Base-by-base conservation (phyloP, 2,888 invertebrate genomes). In the Ditula angustiorana region DNA sequence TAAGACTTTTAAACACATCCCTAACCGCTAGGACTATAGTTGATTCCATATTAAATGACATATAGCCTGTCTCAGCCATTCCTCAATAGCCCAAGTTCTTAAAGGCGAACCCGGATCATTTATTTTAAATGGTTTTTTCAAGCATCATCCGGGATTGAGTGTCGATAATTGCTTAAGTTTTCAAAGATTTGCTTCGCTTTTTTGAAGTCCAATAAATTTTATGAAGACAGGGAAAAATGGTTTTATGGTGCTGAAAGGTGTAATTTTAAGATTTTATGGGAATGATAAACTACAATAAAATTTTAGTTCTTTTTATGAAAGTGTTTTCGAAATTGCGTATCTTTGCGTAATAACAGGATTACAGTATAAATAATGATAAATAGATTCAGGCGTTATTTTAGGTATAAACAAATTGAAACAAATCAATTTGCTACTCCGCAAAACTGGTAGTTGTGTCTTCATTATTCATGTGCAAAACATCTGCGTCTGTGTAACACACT, bases 151-250 rank as follows among this genome's bases (percentile, higher is more conserved):
- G 23, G 58, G 49, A 24, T 33, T 44, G 19, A 50, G 50, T 30
- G 57, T 26, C 44, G 50, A 50, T 63, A 63, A 63, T 63, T 63
- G 63, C 50, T 24, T 50, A 50, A 58, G 57, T 63, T 63, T 63
- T 50, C 19, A 44, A 58, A 58, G 44, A 52, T 63, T 23, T 30
- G 35, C 24, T 56, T 49, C 16, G 47, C 26, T 19, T 63, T 57
- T 16, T 57, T 62, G 24, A 33, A 50, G 57, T 21, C 24, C 41
- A 19, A 63, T 63, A 58, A 57, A 63, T 57, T 41, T 41, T 41
- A 41, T 41, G 41, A 41, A 10, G 41, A 41, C 41, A 41, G 19
- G 41, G 41, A 41, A 19, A 41, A 41, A 41, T 41, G 41, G 41
- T 41, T 41, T 41, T 19, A 41, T 3, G 41, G 19, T 10, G 8